Evolutionary conservation across 2,797 vertebrate species (phyloP).

Genomic region (Notoglanidium macrostoma): DNA sequence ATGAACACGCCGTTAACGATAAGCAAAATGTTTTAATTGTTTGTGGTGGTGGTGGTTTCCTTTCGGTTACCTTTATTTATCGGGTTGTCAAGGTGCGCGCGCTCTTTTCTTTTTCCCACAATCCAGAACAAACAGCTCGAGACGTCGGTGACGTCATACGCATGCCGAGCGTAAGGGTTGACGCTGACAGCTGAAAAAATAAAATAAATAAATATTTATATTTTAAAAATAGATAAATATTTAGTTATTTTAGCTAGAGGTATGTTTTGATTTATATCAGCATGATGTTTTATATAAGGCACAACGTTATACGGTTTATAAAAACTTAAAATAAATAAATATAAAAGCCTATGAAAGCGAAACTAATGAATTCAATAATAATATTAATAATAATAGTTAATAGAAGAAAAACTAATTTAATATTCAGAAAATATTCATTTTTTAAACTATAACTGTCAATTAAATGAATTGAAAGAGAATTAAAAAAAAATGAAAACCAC

Average conservation of each 20-base stretch:
- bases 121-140: slow-evolving; percentile 82
- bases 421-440: not conserved
- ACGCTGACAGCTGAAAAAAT: slow-evolving; percentile 6
- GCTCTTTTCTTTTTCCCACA: slow-evolving; percentile 81
- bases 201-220: not conserved
- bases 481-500: not conserved
- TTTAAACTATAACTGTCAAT: not conserved
- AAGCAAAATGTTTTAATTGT: not conserved
- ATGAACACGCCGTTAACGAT: not conserved
- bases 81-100: slow-evolving; percentile 79
- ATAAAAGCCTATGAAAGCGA: not conserved
- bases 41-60: not conserved
- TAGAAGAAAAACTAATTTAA: not conserved
- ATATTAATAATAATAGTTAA: not conserved
- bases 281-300: not conserved
- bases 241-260: not conserved
- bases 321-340: not conserved
- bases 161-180: slow-evolving; percentile 62
- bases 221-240: not conserved
- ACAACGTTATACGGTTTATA: not conserved
- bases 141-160: slow-evolving; percentile 79
- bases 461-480: not conserved
- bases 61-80: slow-evolving; percentile 76
- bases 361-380: not conserved
- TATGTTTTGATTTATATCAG: not conserved